A percentile compares a stretch with the other conserved stretches of the same genome.
Conservation (phyloP, 2,888 invertebrate genomes). For the Alviniconcha strummeri region DNA sequence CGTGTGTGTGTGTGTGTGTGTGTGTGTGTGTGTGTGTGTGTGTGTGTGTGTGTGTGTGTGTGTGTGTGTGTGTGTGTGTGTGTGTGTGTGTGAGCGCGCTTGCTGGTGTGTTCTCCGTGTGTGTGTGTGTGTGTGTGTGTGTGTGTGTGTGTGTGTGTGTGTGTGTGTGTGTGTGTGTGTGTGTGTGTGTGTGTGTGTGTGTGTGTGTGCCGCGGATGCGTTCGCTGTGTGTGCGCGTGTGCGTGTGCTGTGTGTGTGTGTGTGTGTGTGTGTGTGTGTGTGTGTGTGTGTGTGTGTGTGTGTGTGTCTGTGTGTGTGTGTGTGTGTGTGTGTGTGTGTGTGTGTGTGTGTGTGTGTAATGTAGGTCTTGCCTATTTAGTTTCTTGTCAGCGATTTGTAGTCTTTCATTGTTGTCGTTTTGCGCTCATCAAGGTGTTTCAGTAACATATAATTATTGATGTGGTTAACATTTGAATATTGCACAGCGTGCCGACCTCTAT, state of each 20-base stretch:
- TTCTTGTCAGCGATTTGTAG: background rate
- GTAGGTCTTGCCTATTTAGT: background rate
- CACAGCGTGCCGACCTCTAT: background rate
- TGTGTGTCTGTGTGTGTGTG: background rate
- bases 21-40: too few relatives aligned
- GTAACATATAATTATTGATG: background rate
- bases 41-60: too few relatives aligned
- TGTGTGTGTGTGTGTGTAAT: too few relatives aligned
- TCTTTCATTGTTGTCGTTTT: background rate
- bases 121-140: background rate
- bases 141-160: background rate
- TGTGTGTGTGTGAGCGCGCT: too few relatives aligned
- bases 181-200: background rate
- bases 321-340: background rate
- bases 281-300: too few relatives aligned
- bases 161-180: background rate
- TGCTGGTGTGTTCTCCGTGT: too few relatives aligned
- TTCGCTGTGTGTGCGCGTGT: too few relatives aligned
- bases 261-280: too few relatives aligned
- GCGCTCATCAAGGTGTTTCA: background rate
- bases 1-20: too few relatives aligned
- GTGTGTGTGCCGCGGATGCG: background rate
- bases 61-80: too few relatives aligned
- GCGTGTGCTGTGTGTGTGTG: too few relatives aligned
- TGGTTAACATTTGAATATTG: background rate